Percentiles rank a stretch among this genome's conserved stretches.
Conservation (phyloP, 2,888 invertebrate species). For the Heliconius sara region DNA sequence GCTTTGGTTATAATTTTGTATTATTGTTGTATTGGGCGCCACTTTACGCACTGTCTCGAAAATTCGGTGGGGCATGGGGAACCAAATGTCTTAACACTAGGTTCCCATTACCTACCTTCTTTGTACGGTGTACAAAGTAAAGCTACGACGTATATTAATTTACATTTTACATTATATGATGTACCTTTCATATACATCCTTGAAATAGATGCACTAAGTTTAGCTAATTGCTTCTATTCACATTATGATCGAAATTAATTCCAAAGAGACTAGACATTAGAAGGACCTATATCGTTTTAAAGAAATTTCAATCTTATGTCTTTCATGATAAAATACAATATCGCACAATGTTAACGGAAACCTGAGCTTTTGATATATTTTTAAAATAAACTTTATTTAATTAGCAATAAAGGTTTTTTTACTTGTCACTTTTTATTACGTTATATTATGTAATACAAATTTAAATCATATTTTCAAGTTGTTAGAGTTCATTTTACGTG, state of each 20-base stretch:
- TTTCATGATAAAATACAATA: not conserved
- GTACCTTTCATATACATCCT: not conserved
- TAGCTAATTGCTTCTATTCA: conserved; percentile 29
- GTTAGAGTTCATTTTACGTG: conserved; percentile 10
- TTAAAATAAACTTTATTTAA: conserved; percentile 6
- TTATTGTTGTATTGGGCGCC: too few species aligned
- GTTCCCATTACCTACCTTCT: too few species aligned
- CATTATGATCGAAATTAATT: conserved; percentile 39
- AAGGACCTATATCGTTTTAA: conserved; percentile 30
- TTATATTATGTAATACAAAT: not conserved
- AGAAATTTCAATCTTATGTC: not conserved
- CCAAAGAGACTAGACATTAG: conserved; percentile 37
- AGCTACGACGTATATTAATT: not conserved
- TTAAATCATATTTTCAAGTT: not conserved
- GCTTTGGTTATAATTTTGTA: too few species aligned
- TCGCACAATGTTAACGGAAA: not conserved
- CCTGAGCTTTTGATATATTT: not conserved
- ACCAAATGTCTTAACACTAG: too few species aligned
- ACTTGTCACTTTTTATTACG: not conserved
- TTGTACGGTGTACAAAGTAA: not conserved
- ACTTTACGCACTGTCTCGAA: too few species aligned
- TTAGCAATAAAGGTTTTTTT: not conserved
- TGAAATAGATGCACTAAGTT: conserved; percentile 32
- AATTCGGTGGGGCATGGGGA: too few species aligned
- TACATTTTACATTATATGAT: not conserved